These are phyloP conservation scores for Caranx melampygus DNA, from an alignment of 2,113 vertebrate species.

Conservation along the genomic window DNA sequence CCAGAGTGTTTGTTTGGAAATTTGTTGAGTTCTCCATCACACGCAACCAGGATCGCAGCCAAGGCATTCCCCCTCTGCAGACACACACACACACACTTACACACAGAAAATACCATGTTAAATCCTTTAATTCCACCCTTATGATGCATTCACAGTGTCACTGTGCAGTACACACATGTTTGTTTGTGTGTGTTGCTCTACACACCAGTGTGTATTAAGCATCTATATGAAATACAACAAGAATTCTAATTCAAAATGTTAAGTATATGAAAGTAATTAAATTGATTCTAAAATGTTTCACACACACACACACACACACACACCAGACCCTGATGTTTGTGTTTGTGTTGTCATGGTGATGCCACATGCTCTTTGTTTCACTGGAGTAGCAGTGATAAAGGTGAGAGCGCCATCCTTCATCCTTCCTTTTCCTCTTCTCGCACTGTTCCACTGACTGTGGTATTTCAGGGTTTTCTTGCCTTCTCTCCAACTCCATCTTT, in stretches of 20 bases:
- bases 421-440: conserved; percentile 29
- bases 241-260: conserved; percentile 27
- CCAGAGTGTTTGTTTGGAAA: conserved; percentile 92
- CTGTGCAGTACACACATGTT: conserved; percentile 3
- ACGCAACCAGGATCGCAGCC: conserved; percentile 79
- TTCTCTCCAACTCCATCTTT: neutral
- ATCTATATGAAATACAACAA: conserved; percentile 1
- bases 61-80: conserved; percentile 69
- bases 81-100: conserved; percentile 44
- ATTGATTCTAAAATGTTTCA: neutral
- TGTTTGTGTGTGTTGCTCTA: conserved; percentile 12
- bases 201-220: conserved; percentile 21
- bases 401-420: conserved; percentile 58
- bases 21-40: conserved; percentile 86
- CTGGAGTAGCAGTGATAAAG: conserved; percentile 53
- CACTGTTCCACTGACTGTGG: neutral
- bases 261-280: neutral
- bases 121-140: conserved; percentile 38
- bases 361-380: conserved; percentile 57
- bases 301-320: conserved; percentile 33
- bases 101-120: conserved; percentile 40
- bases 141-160: conserved; percentile 33
- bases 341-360: conserved; percentile 68
- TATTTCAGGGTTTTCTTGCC: neutral
- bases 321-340: conserved; percentile 54